Evolutionary conservation across 2,888 invertebrate species (phyloP), one percentile per base, ranked within the genome.

Genomic region (Trisateles emortualis): DNA sequence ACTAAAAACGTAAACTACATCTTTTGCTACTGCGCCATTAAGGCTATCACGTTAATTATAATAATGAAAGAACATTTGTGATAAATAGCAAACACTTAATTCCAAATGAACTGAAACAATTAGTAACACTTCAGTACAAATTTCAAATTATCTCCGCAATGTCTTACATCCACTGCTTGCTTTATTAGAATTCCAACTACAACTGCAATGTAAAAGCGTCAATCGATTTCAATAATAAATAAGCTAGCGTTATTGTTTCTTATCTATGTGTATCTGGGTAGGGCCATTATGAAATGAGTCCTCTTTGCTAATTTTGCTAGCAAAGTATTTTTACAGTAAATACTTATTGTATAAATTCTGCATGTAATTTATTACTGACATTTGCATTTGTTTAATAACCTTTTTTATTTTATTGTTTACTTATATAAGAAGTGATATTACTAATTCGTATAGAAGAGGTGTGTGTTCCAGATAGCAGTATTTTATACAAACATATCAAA

Each of bases 71-170:
- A 48, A 29, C 19, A 26, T 46, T 44, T 3, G 36, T 46, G 50
- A 44, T 52, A 44, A 59, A 64, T 59, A 64, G 39, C 52, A 35
- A 50, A 58, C 41, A 35, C 29, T 64, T 63, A 19, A 50, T 47
- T 47, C 38, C 26, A 16, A 54, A 51, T 50, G 38, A 50, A 59
- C 45, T 48, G 26, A 35, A 45, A 50, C 11, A 19, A 42, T 14
- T 29, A 22, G 14, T 10, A 14, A 13, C 9, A 5, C 26, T 40
- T 48, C 9, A 14, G 16, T 46, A 32, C 29, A 42, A 44, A 58
- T 47, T 16, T 6, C 0, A 10, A 9, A 1, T 19, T 8, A 6
- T 0, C 1, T 24, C 40, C 32, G 5, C 0, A 2, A n/a, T 44
- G 17, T 8, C 2, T n/a, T 0, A 1, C 4, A 6, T 47, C 11